These are phyloP conservation scores for Gallinago solitaria DNA, from an alignment of 2,797 vertebrate genomes.

Conservation along the genomic window DNA sequence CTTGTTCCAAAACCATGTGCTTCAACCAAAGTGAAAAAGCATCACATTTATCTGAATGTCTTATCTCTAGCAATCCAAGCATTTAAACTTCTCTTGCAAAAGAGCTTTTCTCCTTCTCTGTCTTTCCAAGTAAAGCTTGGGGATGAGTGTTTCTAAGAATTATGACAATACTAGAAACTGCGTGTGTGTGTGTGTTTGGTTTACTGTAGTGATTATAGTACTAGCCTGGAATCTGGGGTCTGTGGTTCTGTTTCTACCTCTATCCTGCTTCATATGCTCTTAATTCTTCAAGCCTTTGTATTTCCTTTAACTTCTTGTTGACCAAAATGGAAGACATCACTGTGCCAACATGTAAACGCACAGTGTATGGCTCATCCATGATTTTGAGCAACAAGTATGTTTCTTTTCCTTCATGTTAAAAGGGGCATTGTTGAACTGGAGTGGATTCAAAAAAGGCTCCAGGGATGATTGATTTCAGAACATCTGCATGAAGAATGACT, in stretches of 20 bases:
- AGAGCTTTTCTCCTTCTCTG: background rate
- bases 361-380: background rate
- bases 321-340: background rate
- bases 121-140: background rate
- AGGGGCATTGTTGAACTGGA: background rate
- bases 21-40: background rate
- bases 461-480: background rate
- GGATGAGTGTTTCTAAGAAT: background rate
- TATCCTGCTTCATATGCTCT: background rate
- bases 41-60: background rate
- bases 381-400: background rate
- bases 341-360: background rate
- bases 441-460: background rate
- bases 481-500: background rate
- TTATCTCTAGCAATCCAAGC: background rate
- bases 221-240: background rate
- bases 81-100: background rate
- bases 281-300: background rate
- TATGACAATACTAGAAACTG: background rate
- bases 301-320: background rate
- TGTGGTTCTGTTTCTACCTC: background rate
- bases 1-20: background rate
- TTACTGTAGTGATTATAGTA: background rate
- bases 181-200: background rate
- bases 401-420: background rate